Evolutionary conservation across 2,797 vertebrate genomes (phyloP).

Genomic region (Lemur catta): DNA sequence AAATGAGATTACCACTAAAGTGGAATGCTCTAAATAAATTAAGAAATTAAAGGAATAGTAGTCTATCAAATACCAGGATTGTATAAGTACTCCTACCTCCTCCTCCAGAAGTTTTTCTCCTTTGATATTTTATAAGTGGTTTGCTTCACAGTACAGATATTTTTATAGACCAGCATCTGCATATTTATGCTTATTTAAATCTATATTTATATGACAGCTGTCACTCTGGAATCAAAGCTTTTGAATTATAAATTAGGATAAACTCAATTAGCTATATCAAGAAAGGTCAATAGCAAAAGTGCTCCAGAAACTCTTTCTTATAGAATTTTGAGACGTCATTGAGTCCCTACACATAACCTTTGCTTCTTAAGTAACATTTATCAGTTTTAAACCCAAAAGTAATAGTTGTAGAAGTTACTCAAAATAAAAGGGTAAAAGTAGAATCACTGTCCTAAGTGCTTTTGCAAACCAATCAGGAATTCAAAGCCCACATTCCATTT

Average conservation of each 20-base stretch:
- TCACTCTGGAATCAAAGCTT: constrained; percentile 69
- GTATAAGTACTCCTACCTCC: background rate
- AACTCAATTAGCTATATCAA: constrained; percentile 35
- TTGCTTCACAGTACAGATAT: constrained; percentile 30
- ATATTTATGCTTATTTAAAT: constrained; percentile 57
- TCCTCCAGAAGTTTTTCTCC: background rate
- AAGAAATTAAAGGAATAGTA: background rate
- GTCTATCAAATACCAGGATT: background rate
- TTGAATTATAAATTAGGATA: constrained; percentile 43
- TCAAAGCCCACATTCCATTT: background rate
- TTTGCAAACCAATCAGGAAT: background rate
- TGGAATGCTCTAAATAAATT: background rate
- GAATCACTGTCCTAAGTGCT: background rate
- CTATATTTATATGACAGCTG: constrained; percentile 64
- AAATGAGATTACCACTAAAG: background rate
- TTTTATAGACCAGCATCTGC: constrained; percentile 56
- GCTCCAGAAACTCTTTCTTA: background rate
- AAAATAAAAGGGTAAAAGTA: background rate
- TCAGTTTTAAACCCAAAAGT: background rate
- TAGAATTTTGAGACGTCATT: background rate
- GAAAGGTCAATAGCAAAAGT: constrained; percentile 9
- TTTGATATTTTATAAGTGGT: background rate
- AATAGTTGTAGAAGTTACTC: background rate
- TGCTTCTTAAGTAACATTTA: background rate
- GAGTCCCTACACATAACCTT: background rate